Evolutionary conservation across 1,140 invertebrate species (phyloP), one percentile per base, ranked within the genome.

Genomic region (Harlomillsia oculata): DNA sequence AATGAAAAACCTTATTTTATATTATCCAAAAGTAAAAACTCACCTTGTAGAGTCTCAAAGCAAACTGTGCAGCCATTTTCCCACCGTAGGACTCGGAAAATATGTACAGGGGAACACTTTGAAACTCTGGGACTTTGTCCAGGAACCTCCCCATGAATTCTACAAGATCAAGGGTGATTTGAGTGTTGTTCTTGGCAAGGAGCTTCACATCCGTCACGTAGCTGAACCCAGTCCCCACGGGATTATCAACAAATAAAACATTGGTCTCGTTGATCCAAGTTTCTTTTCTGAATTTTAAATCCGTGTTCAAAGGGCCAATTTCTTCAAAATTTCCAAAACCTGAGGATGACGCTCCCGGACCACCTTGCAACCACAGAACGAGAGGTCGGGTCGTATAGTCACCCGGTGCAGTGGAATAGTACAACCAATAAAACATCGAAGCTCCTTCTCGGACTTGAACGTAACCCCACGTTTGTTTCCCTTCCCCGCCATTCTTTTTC

Each of bases 71-170:
- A 0, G 85, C 81, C 84, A 91, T 91, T 75, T 93, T 93, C 1
- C 87, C 89, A 14, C 88, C 88, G 71, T 92, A 92, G 0, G 86
- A 89, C 69, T 92, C 85, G 21, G 80, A 83, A 57, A 84, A 84
- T 40, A 92, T 87, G 63, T 88, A 92, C 13, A 87, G 75, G 1
- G 85, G 83, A 2, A 82, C 77, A 5, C 69, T 72, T 65, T 80
- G 74, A 66, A 88, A 87, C 60, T 83, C 75, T 0, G 82, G 78
- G 60, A 82, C 67, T 28, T 72, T 66, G 18, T 74, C 65, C 62
- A 90, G 83, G 67, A 83, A 80, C 3, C 74, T 73, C 67, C 73
- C 75, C 64, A 90, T 76, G 9, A 88, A 72, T 36, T 76, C 75
- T 0, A 90, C 72, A 49, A 93, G 79, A 74, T 93, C 89, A n/a